A percentile compares a stretch with the other conserved stretches of the same genome.
phyloP scores from a whole-genome alignment of 2,888 invertebrate genomes.

The Agrilus cyanescens region DNA sequence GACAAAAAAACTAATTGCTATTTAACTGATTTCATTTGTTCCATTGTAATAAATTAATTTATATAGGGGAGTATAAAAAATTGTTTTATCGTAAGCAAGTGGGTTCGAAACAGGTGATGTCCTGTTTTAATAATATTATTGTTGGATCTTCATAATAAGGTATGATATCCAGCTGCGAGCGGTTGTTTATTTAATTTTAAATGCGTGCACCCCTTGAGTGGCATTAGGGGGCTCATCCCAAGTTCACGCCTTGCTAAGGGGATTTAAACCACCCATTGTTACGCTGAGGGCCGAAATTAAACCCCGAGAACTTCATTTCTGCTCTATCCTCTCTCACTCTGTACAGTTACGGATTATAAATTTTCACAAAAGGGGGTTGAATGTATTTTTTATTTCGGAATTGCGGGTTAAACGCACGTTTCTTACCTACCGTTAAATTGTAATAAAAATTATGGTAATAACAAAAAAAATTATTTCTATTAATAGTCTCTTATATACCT shows the following conservation, averaged over 20 bases:
- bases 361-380: background rate
- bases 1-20: too few relatives aligned
- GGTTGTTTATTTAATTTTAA: slow-evolving; percentile 30
- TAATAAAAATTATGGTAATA: too few relatives aligned
- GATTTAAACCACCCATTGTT: slow-evolving; percentile 23
- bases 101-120: slow-evolving; percentile 13
- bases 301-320: slow-evolving; percentile 9
- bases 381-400: background rate
- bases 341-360: background rate
- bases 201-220: slow-evolving; percentile 23
- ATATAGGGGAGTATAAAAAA: too few relatives aligned
- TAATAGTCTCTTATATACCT: too few relatives aligned
- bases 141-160: slow-evolving; percentile 21
- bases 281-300: slow-evolving; percentile 10
- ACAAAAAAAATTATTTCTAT: too few relatives aligned
- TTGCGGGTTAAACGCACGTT: too few relatives aligned
- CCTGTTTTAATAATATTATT: slow-evolving; percentile 23
- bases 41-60: too few relatives aligned
- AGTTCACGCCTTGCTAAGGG: slow-evolving; percentile 27
- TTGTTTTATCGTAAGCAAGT: background rate
- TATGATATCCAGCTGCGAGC: slow-evolving; percentile 30
- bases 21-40: too few relatives aligned
- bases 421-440: too few relatives aligned
- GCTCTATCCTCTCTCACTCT: background rate
- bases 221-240: slow-evolving; percentile 23